These are phyloP conservation scores for Myocastor coypus DNA, from an alignment of 2,113 vertebrate genomes.

Conservation along the genomic window DNA sequence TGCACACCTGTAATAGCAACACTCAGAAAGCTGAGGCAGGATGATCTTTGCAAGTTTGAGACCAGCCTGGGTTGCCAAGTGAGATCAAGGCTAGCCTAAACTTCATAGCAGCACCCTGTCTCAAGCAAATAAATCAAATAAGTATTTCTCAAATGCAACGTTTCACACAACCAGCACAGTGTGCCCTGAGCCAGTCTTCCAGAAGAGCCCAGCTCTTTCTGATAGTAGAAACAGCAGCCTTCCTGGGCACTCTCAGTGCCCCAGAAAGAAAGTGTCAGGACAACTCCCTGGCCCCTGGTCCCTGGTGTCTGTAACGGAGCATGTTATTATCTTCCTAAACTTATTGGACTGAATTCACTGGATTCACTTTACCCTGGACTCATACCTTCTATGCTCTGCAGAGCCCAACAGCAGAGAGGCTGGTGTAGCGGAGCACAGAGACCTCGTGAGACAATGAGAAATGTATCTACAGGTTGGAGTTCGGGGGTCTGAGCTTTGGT, in stretches of 20 bases:
- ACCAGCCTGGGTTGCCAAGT: no score
- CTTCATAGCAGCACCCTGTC: no score
- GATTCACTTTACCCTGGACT: not conserved
- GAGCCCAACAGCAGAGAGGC: not conserved
- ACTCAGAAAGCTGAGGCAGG: no score
- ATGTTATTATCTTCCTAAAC: not conserved
- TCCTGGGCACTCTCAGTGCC: rapidly evolving
- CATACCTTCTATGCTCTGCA: not conserved
- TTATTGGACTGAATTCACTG: not conserved
- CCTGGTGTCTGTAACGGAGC: not conserved
- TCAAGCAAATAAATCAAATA: no score
- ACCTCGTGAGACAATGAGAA: not conserved
- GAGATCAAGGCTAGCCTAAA: no score
- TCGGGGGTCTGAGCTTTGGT: not conserved
- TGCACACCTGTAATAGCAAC: no score
- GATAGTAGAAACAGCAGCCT: not conserved
- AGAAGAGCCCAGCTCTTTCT: not conserved
- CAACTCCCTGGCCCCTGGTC: not conserved
- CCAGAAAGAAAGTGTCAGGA: not conserved
- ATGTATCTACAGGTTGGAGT: not conserved
- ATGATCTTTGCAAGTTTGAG: no score
- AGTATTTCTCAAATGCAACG: rapidly evolving
- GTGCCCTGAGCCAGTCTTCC: not conserved
- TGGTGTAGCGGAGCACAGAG: not conserved
- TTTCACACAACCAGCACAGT: not conserved